Evolutionary conservation across 2,888 invertebrate species (phyloP), one percentile per base, ranked within the genome.

Genomic region (Glyphotaelius pellucidus): DNA sequence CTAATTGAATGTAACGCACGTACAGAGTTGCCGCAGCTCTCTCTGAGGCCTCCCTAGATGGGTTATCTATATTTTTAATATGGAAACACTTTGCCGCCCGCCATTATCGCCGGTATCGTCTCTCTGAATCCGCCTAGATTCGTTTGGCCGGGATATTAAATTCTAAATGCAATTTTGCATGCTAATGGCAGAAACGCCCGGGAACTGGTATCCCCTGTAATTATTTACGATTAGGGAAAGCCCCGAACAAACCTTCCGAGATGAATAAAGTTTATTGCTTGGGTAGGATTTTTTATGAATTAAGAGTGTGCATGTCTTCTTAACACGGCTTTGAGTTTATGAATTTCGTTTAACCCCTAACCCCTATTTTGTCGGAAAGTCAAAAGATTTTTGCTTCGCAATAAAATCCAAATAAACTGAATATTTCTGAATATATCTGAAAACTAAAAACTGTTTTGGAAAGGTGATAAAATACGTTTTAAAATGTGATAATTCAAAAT

Each of bases 1-100:
- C 94, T 95, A 95, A 95, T 95, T 95, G 95, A 95, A 95, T 95
- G 95, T 94, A 94, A 94, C 94, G 92, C 94, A 93, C 94, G 93
- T 93, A 92, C 93, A 42, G 84, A 80, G 93, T 90, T 87, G 88
- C 91, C 47, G 42, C 79, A 90, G 92, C 30, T 81, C 52, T 35
- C 87, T 67, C 67, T n/a, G 67, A 67, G 25, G 67, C 67, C 67
- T 67, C 67, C 81, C 52, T 35, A 91, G 91, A 91, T 91, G 81
- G 91, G 87, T 47, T 91, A 91, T 91, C 91, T 87, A 81, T 88
- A 88, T 91, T 91, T 91, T 91, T 88, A 91, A 80, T 88, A 89
- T 91, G 89, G 83, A 79, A 87, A 67, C 89, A 89, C 81, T 91
- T 88, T 91, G 88, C 81, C 25, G 38, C 15, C n/a, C 52, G 83